Percentiles rank a stretch among this genome's conserved stretches.
Conservation (phyloP, 2,888 invertebrate species). For the Chrysolina americana region DNA sequence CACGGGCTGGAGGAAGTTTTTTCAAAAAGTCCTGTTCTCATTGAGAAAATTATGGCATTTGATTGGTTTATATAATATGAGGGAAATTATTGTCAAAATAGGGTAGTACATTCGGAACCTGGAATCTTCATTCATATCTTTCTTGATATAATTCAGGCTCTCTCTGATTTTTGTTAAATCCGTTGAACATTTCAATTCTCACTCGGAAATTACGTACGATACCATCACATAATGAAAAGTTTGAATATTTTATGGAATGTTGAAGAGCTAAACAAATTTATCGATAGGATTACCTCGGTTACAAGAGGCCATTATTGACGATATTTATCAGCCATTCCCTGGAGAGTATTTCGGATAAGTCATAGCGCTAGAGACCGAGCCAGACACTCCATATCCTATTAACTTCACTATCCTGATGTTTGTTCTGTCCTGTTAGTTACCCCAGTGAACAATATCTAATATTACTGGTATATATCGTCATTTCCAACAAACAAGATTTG, state of each 20-base stretch:
- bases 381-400: slow-evolving; percentile 61
- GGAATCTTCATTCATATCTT: too few relatives aligned
- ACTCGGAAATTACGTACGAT: background rate
- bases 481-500: slow-evolving; percentile 35
- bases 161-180: too few relatives aligned
- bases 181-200: too few relatives aligned
- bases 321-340: slow-evolving; percentile 43
- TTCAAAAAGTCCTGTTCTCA: too few relatives aligned
- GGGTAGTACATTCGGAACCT: too few relatives aligned
- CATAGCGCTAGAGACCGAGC: slow-evolving; percentile 49
- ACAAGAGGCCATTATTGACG: slow-evolving; percentile 22
- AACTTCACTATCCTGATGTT: slow-evolving; percentile 49
- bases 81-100: too few relatives aligned
- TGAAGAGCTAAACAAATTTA: slow-evolving; percentile 51
- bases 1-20: too few relatives aligned
- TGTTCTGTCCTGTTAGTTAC: slow-evolving; percentile 30
- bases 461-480: slow-evolving; percentile 23
- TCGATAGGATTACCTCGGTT: slow-evolving; percentile 51
- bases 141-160: too few relatives aligned
- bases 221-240: background rate
- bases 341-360: slow-evolving; percentile 61
- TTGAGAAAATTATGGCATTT: too few relatives aligned
- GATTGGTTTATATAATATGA: too few relatives aligned
- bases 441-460: slow-evolving; percentile 21
- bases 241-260: background rate